Conservation (phyloP, 2,113 vertebrate genomes). For the Vicugna pacos region DNA sequence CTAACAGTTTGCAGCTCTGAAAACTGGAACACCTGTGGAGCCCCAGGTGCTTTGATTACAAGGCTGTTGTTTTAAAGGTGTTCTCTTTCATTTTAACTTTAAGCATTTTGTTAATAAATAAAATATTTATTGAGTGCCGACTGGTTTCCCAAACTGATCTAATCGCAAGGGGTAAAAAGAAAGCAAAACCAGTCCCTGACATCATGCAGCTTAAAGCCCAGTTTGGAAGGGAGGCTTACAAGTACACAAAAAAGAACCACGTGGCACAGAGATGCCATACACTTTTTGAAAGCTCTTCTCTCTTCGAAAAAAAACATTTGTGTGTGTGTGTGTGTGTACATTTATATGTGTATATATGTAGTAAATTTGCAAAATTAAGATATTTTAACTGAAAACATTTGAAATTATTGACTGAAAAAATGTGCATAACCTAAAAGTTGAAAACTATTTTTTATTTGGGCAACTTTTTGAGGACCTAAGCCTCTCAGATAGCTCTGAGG, state of each 20-base stretch:
- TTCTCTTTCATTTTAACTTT: background rate
- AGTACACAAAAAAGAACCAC: accelerated
- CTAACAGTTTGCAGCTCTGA: background rate
- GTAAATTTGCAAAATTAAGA: background rate
- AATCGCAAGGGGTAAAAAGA: background rate
- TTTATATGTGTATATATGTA: background rate
- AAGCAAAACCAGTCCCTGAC: background rate
- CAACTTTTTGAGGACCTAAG: background rate
- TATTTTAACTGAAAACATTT: background rate
- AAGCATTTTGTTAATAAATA: background rate
- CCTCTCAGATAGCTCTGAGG: background rate
- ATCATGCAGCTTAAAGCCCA: background rate
- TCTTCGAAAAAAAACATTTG: background rate
- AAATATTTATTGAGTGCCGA: background rate
- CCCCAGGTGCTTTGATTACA: background rate
- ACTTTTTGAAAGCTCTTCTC: background rate
- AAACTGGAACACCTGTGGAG: background rate
- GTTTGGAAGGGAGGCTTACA: accelerated
- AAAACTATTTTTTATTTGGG: background rate
- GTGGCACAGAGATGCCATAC: accelerated
- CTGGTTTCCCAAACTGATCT: background rate
- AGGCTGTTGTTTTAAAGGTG: background rate
- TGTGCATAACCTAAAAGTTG: background rate
- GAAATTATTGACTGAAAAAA: background rate
- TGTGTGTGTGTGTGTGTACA: background rate